A percentile compares a stretch with the other conserved stretches of the same genome.
Evolutionary conservation across 2,888 invertebrate genomes (phyloP).

Genomic region (Coelopa pilipes): DNA sequence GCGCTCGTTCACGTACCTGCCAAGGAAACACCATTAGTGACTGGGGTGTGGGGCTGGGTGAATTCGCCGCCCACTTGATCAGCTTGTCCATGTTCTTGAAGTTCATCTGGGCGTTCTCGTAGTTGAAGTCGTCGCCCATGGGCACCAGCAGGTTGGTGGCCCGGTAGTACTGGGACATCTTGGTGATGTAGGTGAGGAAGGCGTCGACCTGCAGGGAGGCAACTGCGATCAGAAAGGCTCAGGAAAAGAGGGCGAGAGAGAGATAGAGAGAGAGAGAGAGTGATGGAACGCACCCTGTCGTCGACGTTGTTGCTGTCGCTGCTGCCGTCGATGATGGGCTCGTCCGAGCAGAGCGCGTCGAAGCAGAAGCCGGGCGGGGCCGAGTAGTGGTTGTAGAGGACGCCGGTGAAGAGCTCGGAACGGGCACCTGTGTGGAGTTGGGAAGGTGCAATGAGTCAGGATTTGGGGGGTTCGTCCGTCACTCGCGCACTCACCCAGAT

Average conservation of each 20-base stretch:
- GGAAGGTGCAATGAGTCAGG: not conserved
- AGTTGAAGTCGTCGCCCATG: constrained; percentile 94
- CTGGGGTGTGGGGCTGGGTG: too few relatives aligned
- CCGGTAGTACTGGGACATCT: constrained; percentile 70
- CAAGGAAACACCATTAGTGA: too few relatives aligned
- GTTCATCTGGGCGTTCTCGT: constrained; percentile 80
- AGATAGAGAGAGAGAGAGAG: too few relatives aligned
- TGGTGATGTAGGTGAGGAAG: constrained; percentile 70
- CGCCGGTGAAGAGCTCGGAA: constrained; percentile 82
- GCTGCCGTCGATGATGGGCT: constrained; percentile 87
- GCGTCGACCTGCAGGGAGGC: constrained; percentile 68
- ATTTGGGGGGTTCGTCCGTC: too few relatives aligned
- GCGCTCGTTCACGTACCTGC: constrained; percentile 76
- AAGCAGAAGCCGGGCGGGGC: constrained; percentile 94
- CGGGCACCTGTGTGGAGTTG: constrained; percentile 44
- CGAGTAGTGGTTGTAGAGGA: constrained; percentile 82
- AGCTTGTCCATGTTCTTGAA: constrained; percentile 89
- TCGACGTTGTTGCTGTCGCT: constrained; percentile 88
- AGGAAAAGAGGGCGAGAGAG: not conserved
- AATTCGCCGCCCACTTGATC: constrained; percentile 81
- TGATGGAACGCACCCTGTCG: constrained; percentile 70
- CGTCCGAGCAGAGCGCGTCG: constrained; percentile 85
- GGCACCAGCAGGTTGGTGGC: constrained; percentile 86
- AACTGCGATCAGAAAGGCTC: not conserved
- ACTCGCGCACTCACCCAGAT: constrained; percentile 70